Percentiles rank a stretch among this genome's conserved stretches.
These are phyloP conservation scores for Theristus sp. DNA, from an alignment of 2,888 invertebrate genomes.

Conservation along the genomic window DNA sequence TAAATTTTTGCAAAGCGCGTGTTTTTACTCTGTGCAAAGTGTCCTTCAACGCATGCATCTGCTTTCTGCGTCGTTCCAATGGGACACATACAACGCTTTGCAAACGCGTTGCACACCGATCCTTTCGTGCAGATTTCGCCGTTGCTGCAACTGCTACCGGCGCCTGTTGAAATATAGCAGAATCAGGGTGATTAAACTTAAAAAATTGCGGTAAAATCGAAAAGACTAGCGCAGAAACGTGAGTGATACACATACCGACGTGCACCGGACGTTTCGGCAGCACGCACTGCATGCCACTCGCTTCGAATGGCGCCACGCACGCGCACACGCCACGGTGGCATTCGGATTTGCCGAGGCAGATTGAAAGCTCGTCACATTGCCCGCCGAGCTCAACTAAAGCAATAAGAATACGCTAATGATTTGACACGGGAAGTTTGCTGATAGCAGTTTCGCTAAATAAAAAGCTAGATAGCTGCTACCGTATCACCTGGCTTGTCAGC, in stretches of 20 bases:
- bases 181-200: background rate
- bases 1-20: too few relatives aligned
- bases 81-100: constrained; percentile 5
- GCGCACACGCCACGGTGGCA: background rate
- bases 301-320: background rate
- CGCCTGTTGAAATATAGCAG: background rate
- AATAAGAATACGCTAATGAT: too few relatives aligned
- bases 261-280: background rate
- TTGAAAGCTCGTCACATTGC: background rate
- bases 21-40: too few relatives aligned
- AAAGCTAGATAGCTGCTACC: too few relatives aligned
- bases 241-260: background rate
- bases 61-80: constrained; percentile 1
- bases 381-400: background rate
- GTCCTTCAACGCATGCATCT: background rate
- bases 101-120: constrained; percentile 2
- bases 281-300: background rate
- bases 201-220: background rate
- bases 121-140: constrained; percentile 4
- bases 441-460: too few relatives aligned
- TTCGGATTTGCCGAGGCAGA: background rate
- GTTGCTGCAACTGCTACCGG: constrained; percentile 1
- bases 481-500: too few relatives aligned
- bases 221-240: too few relatives aligned
- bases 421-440: too few relatives aligned